Evolutionary conservation across 2,888 invertebrate genomes (phyloP).

Genomic region (Campoletis raptor): DNA sequence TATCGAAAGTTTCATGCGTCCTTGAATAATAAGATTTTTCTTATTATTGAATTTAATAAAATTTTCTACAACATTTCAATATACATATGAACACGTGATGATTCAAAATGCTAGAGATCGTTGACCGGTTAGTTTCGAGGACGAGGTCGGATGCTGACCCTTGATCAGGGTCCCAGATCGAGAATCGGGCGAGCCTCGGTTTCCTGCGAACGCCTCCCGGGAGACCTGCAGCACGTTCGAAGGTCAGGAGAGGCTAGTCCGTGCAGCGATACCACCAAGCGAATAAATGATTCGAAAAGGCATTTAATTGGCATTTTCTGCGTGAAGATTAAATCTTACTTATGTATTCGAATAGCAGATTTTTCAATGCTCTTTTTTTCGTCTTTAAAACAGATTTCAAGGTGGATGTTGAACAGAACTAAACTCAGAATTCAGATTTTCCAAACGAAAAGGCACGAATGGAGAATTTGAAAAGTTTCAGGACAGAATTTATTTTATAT

Average conservation of each 20-base stretch:
- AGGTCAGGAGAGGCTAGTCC: slow-evolving; percentile 43
- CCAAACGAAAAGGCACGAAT: slow-evolving; percentile 38
- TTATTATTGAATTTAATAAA: background rate
- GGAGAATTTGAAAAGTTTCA: slow-evolving; percentile 60
- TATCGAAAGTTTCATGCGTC: too few relatives aligned
- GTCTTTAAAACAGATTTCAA: background rate
- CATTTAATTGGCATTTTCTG: slow-evolving; percentile 58
- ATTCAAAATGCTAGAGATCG: slow-evolving; percentile 52
- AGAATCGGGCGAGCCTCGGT: slow-evolving; percentile 38
- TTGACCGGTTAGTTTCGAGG: slow-evolving; percentile 66
- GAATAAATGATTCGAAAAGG: slow-evolving; percentile 45
- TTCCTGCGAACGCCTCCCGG: slow-evolving; percentile 23
- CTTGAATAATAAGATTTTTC: background rate
- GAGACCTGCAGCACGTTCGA: slow-evolving; percentile 32
- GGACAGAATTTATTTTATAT: slow-evolving; percentile 30
- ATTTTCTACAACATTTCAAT: background rate
- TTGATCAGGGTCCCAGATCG: slow-evolving; percentile 52
- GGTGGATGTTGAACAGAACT: background rate
- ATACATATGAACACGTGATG: background rate
- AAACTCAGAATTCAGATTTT: slow-evolving; percentile 1
- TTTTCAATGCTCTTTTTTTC: slow-evolving; percentile 13
- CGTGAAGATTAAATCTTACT: slow-evolving; percentile 48
- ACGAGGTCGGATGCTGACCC: slow-evolving; percentile 68
- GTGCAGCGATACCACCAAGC: background rate
- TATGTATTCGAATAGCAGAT: slow-evolving; percentile 4